phyloP scores from a whole-genome alignment of 2,888 invertebrate species.

The Leucozona laternaria region DNA sequence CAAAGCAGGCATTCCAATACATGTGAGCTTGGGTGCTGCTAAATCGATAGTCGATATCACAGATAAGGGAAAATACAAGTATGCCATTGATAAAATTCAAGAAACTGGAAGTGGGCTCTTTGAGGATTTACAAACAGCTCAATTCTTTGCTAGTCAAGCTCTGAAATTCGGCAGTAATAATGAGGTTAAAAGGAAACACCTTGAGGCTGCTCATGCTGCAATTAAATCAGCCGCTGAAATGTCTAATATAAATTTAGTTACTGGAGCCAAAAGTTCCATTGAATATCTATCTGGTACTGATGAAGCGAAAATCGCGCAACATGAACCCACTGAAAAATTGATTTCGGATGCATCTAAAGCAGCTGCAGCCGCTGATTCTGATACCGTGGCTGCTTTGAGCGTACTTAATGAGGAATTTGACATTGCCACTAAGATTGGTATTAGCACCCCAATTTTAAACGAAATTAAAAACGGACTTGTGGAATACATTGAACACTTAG shows the following conservation, averaged over 20 bases:
- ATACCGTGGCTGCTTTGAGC: neutral
- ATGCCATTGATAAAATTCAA: neutral
- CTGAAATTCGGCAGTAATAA: neutral
- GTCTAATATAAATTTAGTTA: neutral
- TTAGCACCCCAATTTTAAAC: neutral
- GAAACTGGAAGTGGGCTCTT: neutral
- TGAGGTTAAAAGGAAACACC: neutral
- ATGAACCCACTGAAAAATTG: neutral
- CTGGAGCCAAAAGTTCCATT: neutral
- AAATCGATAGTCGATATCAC: neutral
- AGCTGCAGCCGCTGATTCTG: neutral
- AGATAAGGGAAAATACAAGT: neutral
- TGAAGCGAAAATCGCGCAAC: neutral
- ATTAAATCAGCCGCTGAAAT: neutral
- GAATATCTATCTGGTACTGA: neutral
- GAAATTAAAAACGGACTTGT: neutral
- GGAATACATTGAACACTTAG: neutral
- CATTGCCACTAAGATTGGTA: neutral
- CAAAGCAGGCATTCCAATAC: neutral
- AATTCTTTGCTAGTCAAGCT: neutral
- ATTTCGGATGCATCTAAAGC: neutral
- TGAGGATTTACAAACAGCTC: neutral
- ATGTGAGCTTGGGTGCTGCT: neutral
- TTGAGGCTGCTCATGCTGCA: neutral
- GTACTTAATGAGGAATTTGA: neutral